Evolutionary conservation across 2,797 vertebrate species (phyloP).

Genomic region (Pempheris klunzingeri): DNA sequence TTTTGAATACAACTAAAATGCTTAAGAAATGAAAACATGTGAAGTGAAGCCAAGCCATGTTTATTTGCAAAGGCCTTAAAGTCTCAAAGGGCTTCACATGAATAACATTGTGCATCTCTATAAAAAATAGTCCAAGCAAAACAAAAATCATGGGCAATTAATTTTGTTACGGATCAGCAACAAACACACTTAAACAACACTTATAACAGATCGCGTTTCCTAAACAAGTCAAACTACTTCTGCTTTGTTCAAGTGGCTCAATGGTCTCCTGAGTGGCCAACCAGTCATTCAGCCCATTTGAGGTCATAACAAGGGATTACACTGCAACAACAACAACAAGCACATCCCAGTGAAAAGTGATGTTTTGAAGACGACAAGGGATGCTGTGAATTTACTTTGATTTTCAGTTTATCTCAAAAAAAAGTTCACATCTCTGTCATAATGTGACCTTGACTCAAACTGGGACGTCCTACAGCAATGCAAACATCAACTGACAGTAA

Average conservation of each 20-base stretch:
- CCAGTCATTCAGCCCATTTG: slow-evolving; percentile 64
- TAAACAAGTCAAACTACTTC: slow-evolving; percentile 66
- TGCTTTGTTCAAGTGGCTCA: slow-evolving; percentile 77
- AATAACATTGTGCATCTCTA: slow-evolving; percentile 6
- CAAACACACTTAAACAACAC: slow-evolving; percentile 47
- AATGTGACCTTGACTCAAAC: background rate
- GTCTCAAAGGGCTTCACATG: background rate
- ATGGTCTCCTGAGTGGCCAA: slow-evolving; percentile 58
- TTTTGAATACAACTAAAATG: slow-evolving; percentile 11
- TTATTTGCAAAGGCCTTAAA: slow-evolving; percentile 13
- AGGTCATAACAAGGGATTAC: slow-evolving; percentile 83
- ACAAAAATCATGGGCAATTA: background rate
- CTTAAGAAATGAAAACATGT: slow-evolving; percentile 21
- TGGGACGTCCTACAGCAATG: background rate
- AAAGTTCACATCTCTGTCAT: background rate
- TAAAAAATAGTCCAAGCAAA: background rate
- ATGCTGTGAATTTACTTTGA: background rate
- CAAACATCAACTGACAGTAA: background rate
- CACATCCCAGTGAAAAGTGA: slow-evolving; percentile 51
- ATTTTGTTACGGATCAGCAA: slow-evolving; percentile 30
- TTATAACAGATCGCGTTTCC: slow-evolving; percentile 25
- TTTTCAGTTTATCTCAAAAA: background rate
- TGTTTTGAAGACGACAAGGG: slow-evolving; percentile 46
- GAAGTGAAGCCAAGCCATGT: background rate
- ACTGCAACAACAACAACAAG: slow-evolving; percentile 78